Evolutionary conservation across 2,797 vertebrate genomes (phyloP).

Genomic region (Cercopithecus neglectus): DNA sequence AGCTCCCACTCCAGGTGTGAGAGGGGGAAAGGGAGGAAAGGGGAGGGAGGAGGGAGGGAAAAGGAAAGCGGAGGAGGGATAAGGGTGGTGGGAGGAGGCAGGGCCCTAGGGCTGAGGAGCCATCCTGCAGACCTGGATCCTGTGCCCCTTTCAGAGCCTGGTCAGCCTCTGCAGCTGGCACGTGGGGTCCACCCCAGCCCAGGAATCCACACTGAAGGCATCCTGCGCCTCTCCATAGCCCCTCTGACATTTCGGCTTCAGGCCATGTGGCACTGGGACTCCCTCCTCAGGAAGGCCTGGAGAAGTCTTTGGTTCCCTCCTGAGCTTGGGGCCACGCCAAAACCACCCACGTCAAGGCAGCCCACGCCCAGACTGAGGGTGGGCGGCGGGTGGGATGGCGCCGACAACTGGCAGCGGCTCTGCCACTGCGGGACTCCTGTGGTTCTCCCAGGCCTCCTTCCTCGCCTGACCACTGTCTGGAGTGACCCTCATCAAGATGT

Average conservation of each 20-base stretch:
- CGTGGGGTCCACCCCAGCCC: too few relatives aligned
- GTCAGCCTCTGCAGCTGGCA: accelerated
- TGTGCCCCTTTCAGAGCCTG: accelerated
- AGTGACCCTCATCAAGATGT: accelerated
- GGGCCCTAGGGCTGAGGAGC: neutral
- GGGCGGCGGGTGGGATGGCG: neutral
- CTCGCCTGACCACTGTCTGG: accelerated
- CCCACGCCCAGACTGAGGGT: accelerated
- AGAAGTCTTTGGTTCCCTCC: accelerated
- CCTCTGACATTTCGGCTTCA: neutral
- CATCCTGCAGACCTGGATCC: accelerated
- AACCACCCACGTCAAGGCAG: too few relatives aligned
- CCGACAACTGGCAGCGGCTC: accelerated
- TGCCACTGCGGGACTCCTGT: too few relatives aligned
- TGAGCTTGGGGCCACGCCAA: too few relatives aligned
- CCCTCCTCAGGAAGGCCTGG: too few relatives aligned
- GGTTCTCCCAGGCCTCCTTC: accelerated
- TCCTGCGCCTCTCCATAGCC: accelerated
- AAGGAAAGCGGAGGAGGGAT: too few relatives aligned
- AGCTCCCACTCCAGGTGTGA: neutral
- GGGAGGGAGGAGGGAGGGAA: accelerated
- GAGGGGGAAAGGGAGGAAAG: too few relatives aligned
- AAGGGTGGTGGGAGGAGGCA: accelerated
- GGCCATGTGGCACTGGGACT: neutral
- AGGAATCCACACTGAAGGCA: accelerated